Percentiles rank a stretch among this genome's conserved stretches.
These are phyloP conservation scores for Pomacea maculata DNA, from an alignment of 1,140 invertebrate genomes.

Conservation along the genomic window DNA sequence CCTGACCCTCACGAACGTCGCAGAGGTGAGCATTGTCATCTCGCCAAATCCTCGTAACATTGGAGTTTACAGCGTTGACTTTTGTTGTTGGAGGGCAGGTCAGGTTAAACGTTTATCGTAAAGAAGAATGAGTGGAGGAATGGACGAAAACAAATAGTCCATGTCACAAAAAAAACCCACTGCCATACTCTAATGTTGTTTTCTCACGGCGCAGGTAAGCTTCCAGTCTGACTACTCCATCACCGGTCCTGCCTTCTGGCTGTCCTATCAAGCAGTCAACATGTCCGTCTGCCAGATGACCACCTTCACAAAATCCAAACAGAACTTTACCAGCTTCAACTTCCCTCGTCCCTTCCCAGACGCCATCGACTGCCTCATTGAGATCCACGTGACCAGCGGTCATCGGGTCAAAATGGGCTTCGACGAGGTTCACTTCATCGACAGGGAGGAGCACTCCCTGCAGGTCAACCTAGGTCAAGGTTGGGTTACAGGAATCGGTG, in stretches of 20 bases:
- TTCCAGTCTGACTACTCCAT: constrained; percentile 80
- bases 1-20: constrained; percentile 72
- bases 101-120: too few species aligned
- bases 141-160: too few species aligned
- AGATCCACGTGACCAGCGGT: constrained; percentile 73
- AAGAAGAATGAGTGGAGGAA: too few species aligned
- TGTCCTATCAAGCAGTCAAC: constrained; percentile 76
- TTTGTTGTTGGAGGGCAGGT: too few species aligned
- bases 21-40: constrained; percentile 62
- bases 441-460: neutral
- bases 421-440: neutral
- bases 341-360: constrained; percentile 76
- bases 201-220: constrained; percentile 29
- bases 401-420: constrained; percentile 47
- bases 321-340: constrained; percentile 70
- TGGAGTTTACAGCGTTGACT: too few species aligned
- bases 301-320: constrained; percentile 46
- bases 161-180: neutral
- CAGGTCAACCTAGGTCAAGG: neutral
- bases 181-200: neutral
- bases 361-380: constrained; percentile 74
- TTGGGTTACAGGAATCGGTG: too few species aligned
- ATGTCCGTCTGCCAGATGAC: constrained; percentile 71
- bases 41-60: too few species aligned
- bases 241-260: constrained; percentile 73